Evolutionary conservation across 2,888 invertebrate genomes (phyloP), one percentile per base, ranked within the genome.

Genomic region (Parnassius glacialis): DNA sequence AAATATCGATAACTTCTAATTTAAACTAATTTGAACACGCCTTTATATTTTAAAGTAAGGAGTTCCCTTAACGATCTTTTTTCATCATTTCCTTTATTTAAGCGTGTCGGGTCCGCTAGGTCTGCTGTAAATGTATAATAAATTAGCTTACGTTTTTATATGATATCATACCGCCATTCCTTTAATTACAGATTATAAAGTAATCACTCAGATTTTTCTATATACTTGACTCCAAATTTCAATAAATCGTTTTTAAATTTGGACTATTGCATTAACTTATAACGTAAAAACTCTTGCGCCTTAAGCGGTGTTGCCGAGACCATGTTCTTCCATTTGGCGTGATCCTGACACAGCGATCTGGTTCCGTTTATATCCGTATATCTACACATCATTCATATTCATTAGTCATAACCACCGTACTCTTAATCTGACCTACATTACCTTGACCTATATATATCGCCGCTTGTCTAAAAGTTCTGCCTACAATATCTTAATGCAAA

Each of bases 1-100:
- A 52, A 62, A 57, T 59, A 66, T 68, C 67, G 67, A 67, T 67
- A 61, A 64, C 58, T 51, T 52, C 3, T 57, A 45, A 42, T 64
- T 51, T 50, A 54, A 54, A 51, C 20, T 43, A 61, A 58, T 54
- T 48, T 52, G 48, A 56, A 16, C 44, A 47, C 52, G 59, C 56
- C 56, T 63, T 62, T 20, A 53, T 57, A 25, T 61, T 50, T 55
- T 55, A 59, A 58, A 63, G 44, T 47, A 52, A 59, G 56, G 47
- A 52, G 59, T 63, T 63, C 55, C 25, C 34, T 25, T 63, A 63
- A 63, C 50, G 63, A 56, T 59, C 59, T 63, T 63, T 63, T 63
- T 63, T 57, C 52, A 52, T 52, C 43, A 41, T 63, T 63, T 63
- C 53, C 52, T 47, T 52, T 34, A 41, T 45, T 47, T 59, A 55